Percentiles rank a stretch among this genome's conserved stretches.
phyloP scores from a whole-genome alignment of 2,797 vertebrate genomes.

The Zenarchopterus dispar region DNA sequence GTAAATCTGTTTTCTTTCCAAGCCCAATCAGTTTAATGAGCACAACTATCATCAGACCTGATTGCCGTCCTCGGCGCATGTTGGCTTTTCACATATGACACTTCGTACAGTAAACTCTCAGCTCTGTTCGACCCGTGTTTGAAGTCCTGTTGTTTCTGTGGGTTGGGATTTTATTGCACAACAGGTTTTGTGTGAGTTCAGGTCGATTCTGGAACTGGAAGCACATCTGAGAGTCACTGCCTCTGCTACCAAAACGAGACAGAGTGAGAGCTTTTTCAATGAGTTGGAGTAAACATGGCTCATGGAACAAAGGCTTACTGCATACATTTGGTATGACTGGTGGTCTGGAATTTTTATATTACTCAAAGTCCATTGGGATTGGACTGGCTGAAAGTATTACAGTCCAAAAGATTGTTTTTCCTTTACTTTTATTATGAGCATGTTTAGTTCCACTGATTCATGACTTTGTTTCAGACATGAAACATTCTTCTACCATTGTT shows the following conservation, averaged over 20 bases:
- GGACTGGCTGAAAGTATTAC: constrained; percentile 29
- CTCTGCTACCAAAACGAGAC: constrained; percentile 37
- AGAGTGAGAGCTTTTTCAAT: constrained; percentile 41
- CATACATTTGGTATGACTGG: constrained; percentile 47
- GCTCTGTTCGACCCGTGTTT: not conserved
- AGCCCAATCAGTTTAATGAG: constrained; percentile 3
- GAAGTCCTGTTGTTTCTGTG: constrained; percentile 20
- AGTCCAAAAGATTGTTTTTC: constrained; percentile 22
- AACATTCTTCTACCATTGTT: not conserved
- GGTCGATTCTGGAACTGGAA: constrained; percentile 51
- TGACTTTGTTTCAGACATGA: constrained; percentile 11
- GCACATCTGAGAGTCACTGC: constrained; percentile 63
- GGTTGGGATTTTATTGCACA: constrained; percentile 48
- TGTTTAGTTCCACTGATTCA: constrained; percentile 19
- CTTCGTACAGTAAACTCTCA: no score
- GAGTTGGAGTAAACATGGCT: constrained; percentile 55
- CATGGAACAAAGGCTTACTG: constrained; percentile 38
- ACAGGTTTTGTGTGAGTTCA: constrained; percentile 62
- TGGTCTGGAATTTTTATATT: constrained; percentile 47
- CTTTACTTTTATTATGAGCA: constrained; percentile 14
- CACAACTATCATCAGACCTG: not conserved
- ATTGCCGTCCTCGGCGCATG: not conserved
- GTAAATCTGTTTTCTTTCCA: not conserved
- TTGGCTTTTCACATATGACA: constrained; percentile 3
- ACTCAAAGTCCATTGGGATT: constrained; percentile 35